phyloP scores from a whole-genome alignment of 2,113 vertebrate species.

The Vidua macroura region DNA sequence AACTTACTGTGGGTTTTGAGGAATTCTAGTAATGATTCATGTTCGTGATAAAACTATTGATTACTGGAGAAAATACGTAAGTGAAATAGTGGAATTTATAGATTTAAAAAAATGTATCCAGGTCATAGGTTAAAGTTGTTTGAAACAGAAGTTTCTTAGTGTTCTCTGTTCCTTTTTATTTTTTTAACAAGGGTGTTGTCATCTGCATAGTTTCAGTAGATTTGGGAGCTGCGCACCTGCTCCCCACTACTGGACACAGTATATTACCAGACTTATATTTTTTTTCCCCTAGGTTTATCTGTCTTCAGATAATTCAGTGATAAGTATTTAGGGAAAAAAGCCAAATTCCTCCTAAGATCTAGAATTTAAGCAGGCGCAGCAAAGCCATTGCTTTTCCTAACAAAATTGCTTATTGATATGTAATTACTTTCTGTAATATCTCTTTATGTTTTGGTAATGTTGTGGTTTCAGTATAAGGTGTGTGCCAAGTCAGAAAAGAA shows the following conservation, averaged over 20 bases:
- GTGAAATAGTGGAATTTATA: neutral
- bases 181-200: neutral
- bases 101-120: neutral
- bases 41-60: neutral
- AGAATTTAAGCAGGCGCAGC: neutral
- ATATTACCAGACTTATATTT: accelerated
- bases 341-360: neutral
- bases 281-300: neutral
- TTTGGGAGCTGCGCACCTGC: neutral
- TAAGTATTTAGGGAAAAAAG: neutral
- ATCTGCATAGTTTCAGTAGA: accelerated
- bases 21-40: neutral
- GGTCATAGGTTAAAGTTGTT: neutral
- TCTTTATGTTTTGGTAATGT: neutral
- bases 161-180: neutral
- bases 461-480: neutral
- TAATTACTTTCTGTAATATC: neutral
- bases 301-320: neutral
- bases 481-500: neutral
- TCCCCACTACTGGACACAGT: neutral
- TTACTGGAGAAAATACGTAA: neutral
- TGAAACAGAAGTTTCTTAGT: neutral
- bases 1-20: neutral
- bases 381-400: neutral
- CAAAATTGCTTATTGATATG: neutral